Evolutionary conservation across 2,797 vertebrate genomes (phyloP), one percentile per base, ranked within the genome.

Genomic region (Poeciliopsis infans): DNA sequence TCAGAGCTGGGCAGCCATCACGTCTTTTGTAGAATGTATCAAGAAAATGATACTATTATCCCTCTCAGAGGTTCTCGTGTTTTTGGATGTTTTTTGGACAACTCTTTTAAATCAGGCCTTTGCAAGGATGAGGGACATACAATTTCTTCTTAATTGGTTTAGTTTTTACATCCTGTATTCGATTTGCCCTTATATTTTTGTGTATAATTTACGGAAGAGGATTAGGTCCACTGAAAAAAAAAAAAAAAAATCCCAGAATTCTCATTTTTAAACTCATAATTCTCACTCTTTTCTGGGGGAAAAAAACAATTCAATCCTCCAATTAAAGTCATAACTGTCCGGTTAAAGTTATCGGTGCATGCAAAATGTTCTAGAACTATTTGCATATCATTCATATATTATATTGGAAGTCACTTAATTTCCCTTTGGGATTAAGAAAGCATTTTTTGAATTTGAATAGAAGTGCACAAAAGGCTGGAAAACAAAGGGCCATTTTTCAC

Each of bases 11-110:
- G 55, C 80, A 77, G 75, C 79, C 64, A 81, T 85, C 82, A n/a
- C 49, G 57, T 75, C 77, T 87, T 85, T 87, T 75, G 84, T 76
- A 59, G 53, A 81, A 83, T 93, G 88, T 91, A 90, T 86, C 79
- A 76, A 81, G 82, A 83, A 88, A 91, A 85, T 78, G 31, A 85
- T 79, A 25, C 73, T 49, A 70, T 88, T 83, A 85, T 87, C 46
- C 25, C 13, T 79, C 47, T 81, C 70, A 87, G 85, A 86, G 49
- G n/a, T 36, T 79, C 71, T n/a, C 73, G 28, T 85, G 7, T 78
- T 68, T 5, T 74, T 61, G 47, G 16, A 49, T 36, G 25, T 69
- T 69, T 46, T 31, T n/a, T 43, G 77, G 75, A 25, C 25, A 41
- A 64, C 61, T 77, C 43, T 81, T 83, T 77, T 2, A 25, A 79